phyloP scores from a whole-genome alignment of 64 coral and sea anemone genomes.

The Montipora foliosa region DNA sequence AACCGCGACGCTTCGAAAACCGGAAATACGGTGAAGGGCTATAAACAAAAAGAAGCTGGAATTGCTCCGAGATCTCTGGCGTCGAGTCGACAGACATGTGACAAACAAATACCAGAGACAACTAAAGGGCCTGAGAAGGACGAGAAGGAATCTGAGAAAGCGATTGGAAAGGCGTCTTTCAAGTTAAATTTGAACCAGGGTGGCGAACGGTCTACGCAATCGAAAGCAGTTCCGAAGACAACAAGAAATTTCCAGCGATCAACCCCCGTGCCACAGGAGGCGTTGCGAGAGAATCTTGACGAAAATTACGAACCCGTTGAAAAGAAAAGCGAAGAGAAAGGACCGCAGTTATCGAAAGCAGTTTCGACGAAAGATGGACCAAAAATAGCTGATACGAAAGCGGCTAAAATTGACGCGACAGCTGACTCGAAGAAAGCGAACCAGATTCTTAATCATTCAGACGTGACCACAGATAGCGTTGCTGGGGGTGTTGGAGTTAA shows the following conservation, averaged over 20 bases:
- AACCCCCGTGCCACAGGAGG: background rate
- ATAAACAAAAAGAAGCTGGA: conserved; percentile 36
- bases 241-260: conserved; percentile 6
- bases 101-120: conserved; percentile 48
- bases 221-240: background rate
- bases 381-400: conserved; percentile 8
- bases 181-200: background rate
- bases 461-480: conserved; percentile 15
- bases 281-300: conserved; percentile 6
- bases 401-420: conserved; percentile 26
- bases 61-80: conserved; percentile 30
- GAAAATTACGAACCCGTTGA: conserved; percentile 41
- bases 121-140: conserved; percentile 2
- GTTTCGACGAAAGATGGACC: background rate
- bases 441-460: conserved; percentile 72
- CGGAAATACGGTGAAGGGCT: conserved; percentile 38
- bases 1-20: conserved; percentile 49
- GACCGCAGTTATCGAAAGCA: background rate
- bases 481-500: conserved; percentile 65
- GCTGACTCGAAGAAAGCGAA: conserved; percentile 44
- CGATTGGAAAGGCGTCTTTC: conserved; percentile 13
- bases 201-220: background rate
- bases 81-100: conserved; percentile 29
- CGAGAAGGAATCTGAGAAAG: conserved; percentile 18
- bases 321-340: conserved; percentile 18